These are phyloP conservation scores for Halictus quadricinctus DNA, from an alignment of 2,888 invertebrate genomes.

Conservation along the genomic window DNA sequence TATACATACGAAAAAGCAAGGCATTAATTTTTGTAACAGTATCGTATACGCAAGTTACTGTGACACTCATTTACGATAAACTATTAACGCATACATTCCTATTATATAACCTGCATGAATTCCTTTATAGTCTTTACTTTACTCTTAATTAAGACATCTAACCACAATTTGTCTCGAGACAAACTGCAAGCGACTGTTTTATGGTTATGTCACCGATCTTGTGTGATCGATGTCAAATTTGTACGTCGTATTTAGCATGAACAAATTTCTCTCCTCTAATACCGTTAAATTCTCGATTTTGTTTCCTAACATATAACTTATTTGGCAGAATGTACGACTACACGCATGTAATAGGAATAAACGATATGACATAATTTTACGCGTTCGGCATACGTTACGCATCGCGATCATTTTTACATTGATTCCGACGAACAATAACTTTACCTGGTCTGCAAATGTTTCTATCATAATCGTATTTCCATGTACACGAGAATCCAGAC, in stretches of 20 bases:
- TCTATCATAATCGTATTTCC: not conserved
- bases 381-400: not conserved
- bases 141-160: slow-evolving; percentile 1
- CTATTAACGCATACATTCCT: slow-evolving; percentile 74
- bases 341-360: not conserved
- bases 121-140: slow-evolving; percentile 50
- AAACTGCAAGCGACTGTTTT: not conserved
- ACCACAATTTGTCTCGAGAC: not conserved
- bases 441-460: not conserved
- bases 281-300: not conserved
- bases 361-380: not conserved
- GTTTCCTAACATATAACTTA: not conserved
- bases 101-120: slow-evolving; percentile 74
- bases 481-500: not conserved
- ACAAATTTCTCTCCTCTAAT: not conserved
- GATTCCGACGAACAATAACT: not conserved
- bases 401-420: not conserved
- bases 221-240: not conserved
- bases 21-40: slow-evolving; percentile 27
- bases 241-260: not conserved
- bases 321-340: not conserved
- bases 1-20: not conserved
- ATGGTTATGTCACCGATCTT: not conserved
- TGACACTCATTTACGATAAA: slow-evolving; percentile 69
- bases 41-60: slow-evolving; percentile 50